Evolutionary conservation across 2,888 invertebrate species (phyloP).

Genomic region (Pandemis cinnamomeana): DNA sequence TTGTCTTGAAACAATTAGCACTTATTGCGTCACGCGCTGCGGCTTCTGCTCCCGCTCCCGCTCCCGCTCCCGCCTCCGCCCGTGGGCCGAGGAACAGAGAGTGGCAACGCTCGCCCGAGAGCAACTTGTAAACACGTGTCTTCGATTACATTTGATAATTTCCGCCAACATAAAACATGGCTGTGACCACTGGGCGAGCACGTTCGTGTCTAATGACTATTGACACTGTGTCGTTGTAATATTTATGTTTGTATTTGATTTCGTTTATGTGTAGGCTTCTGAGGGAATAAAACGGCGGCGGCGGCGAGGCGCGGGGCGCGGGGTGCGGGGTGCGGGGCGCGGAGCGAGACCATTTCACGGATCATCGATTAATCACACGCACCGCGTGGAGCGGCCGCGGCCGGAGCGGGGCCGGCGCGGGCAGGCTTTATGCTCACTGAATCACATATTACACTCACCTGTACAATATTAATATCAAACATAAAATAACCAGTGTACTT

Average conservation of each 20-base stretch:
- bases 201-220: conserved; percentile 18
- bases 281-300: conserved; percentile 19
- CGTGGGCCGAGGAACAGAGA: background rate
- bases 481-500: too few relatives aligned
- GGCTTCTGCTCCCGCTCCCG: background rate
- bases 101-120: background rate
- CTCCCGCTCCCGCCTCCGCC: background rate
- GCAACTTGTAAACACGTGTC: background rate
- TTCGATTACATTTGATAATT: conserved; percentile 1
- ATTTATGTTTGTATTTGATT: conserved; percentile 31
- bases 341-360: conserved; percentile 26
- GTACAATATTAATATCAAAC: background rate
- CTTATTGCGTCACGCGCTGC: background rate
- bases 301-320: background rate
- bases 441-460: background rate
- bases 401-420: background rate
- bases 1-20: background rate
- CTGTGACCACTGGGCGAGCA: conserved; percentile 1
- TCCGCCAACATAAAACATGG: background rate
- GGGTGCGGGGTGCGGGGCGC: background rate
- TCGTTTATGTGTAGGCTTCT: conserved; percentile 20
- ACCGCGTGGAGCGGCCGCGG: conserved; percentile 27
- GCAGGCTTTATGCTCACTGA: background rate
- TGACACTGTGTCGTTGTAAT: conserved; percentile 23
- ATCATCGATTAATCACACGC: conserved; percentile 40